Conservation (phyloP, 2,888 invertebrate species). For the Eupithecia centaureata region DNA sequence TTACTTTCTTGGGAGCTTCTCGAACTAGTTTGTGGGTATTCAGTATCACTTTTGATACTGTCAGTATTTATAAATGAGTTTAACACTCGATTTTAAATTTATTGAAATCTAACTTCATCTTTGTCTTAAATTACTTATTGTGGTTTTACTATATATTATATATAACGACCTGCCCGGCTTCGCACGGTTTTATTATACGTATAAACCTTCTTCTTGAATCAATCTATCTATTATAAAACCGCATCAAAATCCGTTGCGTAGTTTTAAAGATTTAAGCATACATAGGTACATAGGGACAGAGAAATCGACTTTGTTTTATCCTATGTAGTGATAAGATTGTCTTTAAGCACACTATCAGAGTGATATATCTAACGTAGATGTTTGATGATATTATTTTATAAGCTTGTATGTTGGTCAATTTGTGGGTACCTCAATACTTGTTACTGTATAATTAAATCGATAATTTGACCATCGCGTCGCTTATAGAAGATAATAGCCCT, state of each 20-base stretch:
- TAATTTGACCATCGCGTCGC: neutral
- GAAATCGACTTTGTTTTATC: no score
- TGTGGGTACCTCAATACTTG: no score
- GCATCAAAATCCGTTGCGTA: no score
- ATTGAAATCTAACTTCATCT: slow-evolving; percentile 14
- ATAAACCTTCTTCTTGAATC: no score
- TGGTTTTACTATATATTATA: no score
- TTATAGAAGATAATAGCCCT: neutral
- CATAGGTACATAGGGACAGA: no score
- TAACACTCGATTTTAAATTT: slow-evolving; percentile 47
- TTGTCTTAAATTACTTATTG: slow-evolving; percentile 2
- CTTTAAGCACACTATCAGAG: neutral
- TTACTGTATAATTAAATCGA: neutral
- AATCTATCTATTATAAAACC: no score
- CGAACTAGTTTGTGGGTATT: slow-evolving; percentile 47
- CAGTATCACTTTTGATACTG: slow-evolving; percentile 46
- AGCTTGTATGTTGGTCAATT: neutral
- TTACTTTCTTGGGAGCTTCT: slow-evolving; percentile 61
- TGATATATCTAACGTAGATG: neutral
- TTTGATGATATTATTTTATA: neutral
- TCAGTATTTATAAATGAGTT: slow-evolving; percentile 49
- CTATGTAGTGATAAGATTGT: no score
- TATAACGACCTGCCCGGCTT: no score
- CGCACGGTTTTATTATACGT: no score
- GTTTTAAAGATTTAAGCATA: no score